phyloP scores from a whole-genome alignment of 2,888 invertebrate species.

The Cynaeus angustus region DNA sequence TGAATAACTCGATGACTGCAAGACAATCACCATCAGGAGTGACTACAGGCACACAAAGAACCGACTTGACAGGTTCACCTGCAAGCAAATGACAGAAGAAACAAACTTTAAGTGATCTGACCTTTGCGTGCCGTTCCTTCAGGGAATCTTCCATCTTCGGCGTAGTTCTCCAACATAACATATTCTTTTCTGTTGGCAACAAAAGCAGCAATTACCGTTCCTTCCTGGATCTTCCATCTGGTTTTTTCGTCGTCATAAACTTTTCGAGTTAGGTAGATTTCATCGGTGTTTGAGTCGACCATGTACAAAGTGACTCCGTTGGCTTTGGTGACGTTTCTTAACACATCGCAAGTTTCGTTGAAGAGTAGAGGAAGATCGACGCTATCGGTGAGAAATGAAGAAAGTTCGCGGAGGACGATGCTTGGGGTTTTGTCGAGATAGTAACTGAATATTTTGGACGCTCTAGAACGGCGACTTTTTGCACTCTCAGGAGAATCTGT shows the following conservation, averaged over 20 bases:
- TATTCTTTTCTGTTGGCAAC: slow-evolving; percentile 75
- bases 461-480: no score
- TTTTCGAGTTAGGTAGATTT: slow-evolving; percentile 74
- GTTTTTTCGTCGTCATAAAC: slow-evolving; percentile 70
- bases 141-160: slow-evolving; percentile 75
- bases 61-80: slow-evolving; percentile 75
- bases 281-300: slow-evolving; percentile 73
- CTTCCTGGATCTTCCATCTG: slow-evolving; percentile 75
- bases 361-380: slow-evolving; percentile 75
- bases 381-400: slow-evolving; percentile 73
- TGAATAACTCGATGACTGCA: slow-evolving; percentile 76
- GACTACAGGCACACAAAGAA: slow-evolving; percentile 76
- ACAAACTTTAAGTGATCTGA: neutral
- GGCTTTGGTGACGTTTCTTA: slow-evolving; percentile 75
- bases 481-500: no score
- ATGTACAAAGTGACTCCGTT: slow-evolving; percentile 76
- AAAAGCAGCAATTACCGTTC: slow-evolving; percentile 75
- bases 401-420: slow-evolving; percentile 66
- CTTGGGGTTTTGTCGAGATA: slow-evolving; percentile 68
- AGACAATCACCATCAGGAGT: slow-evolving; percentile 76
- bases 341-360: slow-evolving; percentile 75
- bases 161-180: slow-evolving; percentile 74
- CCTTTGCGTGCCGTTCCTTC: slow-evolving; percentile 72
- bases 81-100: neutral
- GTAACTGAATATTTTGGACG: slow-evolving; percentile 62